Base-by-base conservation (phyloP, 2,888 invertebrate genomes). In the Smittia aterrima region DNA sequence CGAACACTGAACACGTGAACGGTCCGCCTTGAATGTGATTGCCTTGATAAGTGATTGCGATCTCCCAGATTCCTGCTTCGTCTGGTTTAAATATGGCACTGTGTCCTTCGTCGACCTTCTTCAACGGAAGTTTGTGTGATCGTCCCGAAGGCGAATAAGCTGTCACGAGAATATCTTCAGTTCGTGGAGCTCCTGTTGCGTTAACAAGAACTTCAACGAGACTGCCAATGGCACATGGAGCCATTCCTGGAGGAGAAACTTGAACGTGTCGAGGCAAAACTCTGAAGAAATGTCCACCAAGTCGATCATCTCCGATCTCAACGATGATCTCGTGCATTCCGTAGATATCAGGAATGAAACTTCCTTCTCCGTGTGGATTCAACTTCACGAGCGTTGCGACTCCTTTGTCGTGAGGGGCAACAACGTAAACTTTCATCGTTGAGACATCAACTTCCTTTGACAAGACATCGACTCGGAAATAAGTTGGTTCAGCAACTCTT, bases 11-110 rank as follows among this genome's bases (percentile, higher is more conserved):
- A 81, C 98, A 96, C 0, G 93, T 93, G 82, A 97, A 98, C 1
- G 99, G 99, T 18, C 96, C 96, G 75, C 98, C 98, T 82, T 90
- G 90, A 78, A 99, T 97, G 81, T 98, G 96, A 79, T 95, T 92
- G 38, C 95, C 95, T 80, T 97, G 96, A 82, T 98, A 98, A 38
- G 93, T 91, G 77, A 98, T 96, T 77, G 94, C 94, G 75, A 99
- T 96, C 78, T 93, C 91, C 98, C 98, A 98, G 79, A 95, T 94
- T 75, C 98, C 98, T 47, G 96, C 92, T 85, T 98, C 98, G 78
- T 96, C 94, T 0, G 98, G 98, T 80, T 96, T 95, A 83, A 98
- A 98, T 79, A 95, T 96, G 77, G 98, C 96, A 77, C 94, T 93
- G 80, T 96, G 96, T 73, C 94, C 93, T 74, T 93, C 95, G 64